Base-by-base conservation (phyloP, 2,797 vertebrate species). In the Thunnus albacares region DNA sequence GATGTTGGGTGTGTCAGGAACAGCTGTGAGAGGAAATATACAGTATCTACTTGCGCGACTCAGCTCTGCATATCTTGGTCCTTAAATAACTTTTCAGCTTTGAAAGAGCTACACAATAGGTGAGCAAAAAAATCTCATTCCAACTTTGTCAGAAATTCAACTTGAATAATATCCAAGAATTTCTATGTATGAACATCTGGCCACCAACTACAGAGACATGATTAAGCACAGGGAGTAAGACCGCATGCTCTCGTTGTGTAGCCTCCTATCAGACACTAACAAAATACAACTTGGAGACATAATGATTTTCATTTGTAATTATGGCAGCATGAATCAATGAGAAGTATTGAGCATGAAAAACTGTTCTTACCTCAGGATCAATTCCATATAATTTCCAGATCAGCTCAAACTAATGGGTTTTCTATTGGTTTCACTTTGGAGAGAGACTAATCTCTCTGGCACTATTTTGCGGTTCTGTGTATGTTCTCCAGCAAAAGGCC, bases 381-480 rank as follows among this genome's bases (percentile, higher is more conserved):
- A 95, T 95, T 89, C 87, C 85, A 93, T 89, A 93, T 94, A 93
- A 95, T 95, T 95, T 96, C 90, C 92, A 90, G 81, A 94, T 96
- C 94, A 95, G 87, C 91, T 93, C 91, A 90, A 93, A 92, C 93
- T 93, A 94, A 95, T 94, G 91, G 92, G 80, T 92, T 95, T 95
- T 95, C 93, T 93, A 92, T 95, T 78, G 93, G 91, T 89, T 92
- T 91, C 81, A 84, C 85, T 94, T 85, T 77, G 55, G 80, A 75
- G 83, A 20, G 72, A 83, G 82, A 75, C 88, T 93, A 90, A 89
- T 91, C 89, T 93, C 89, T 80, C 75, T 49, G 68, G 87, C 88
- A 85, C 83, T 78, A 77, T 92, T 93, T 92, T 90, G 82, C 75
- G 62, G 86, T 84, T 90, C 83, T 85, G 83, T 75, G 83, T 82